Percentiles rank a stretch among this genome's conserved stretches.
Evolutionary conservation across 1,140 invertebrate species (phyloP).

Genomic region (Coptotermes formosanus): DNA sequence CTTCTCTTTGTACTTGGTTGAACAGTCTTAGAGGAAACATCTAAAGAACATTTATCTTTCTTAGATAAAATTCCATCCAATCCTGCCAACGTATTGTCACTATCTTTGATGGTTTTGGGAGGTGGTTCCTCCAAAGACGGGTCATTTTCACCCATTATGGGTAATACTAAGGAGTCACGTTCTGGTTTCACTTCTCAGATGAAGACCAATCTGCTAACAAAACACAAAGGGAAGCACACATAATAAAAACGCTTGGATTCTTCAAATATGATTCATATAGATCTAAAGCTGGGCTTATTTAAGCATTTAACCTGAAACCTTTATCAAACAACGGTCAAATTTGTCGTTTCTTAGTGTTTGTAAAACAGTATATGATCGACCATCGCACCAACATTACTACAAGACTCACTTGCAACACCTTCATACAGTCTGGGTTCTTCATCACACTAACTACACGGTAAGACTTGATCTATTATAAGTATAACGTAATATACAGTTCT

Average conservation of each 20-base stretch:
- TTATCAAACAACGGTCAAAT: neutral
- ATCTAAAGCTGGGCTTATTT: no score
- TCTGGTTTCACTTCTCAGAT: neutral
- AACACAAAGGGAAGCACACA: neutral
- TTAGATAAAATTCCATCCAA: neutral
- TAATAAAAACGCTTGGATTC: neutral
- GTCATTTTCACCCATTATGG: neutral
- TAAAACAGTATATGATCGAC: neutral
- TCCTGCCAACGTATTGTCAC: neutral
- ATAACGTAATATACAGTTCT: neutral
- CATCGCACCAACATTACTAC: neutral
- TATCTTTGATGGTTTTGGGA: neutral
- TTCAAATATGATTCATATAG: neutral
- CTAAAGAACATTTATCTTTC: neutral
- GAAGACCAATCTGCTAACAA: neutral
- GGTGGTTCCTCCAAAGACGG: neutral
- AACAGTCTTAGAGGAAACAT: neutral
- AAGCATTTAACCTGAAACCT: neutral
- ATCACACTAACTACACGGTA: neutral
- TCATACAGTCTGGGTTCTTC: neutral
- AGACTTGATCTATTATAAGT: neutral
- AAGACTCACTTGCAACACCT: conserved; percentile 3
- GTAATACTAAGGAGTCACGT: neutral
- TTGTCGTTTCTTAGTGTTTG: neutral
- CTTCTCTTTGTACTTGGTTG: neutral